phyloP scores from a whole-genome alignment of 2,888 invertebrate genomes.

The Ariolimax columbianus region DNA sequence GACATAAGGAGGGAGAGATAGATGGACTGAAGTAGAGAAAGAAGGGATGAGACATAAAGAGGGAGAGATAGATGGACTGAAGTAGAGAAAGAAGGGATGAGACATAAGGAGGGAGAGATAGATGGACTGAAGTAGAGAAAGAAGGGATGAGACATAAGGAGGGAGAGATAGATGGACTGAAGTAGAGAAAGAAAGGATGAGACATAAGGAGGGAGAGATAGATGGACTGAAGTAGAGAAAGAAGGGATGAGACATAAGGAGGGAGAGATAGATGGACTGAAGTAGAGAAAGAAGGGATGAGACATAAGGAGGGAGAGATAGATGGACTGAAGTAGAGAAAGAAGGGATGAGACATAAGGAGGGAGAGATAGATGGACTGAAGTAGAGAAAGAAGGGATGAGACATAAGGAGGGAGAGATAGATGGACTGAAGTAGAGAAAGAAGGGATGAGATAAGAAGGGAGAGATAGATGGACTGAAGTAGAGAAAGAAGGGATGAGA shows the following conservation, averaged over 20 bases:
- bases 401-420: too few relatives aligned
- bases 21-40: too few relatives aligned
- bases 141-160: neutral
- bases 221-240: neutral
- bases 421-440: too few relatives aligned
- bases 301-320: conserved; percentile 20
- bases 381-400: neutral
- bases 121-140: neutral
- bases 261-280: conserved; percentile 14
- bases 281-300: neutral
- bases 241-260: neutral
- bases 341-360: neutral
- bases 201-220: neutral
- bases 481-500: neutral
- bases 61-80: neutral
- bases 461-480: conserved; percentile 1
- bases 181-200: neutral
- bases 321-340: conserved; percentile 1
- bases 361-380: conserved; percentile 4
- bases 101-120: neutral
- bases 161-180: neutral
- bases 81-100: neutral
- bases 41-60: too few relatives aligned
- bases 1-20: neutral
- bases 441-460: neutral